A percentile compares a stretch with the other conserved stretches of the same genome.
Conservation (phyloP, 2,113 vertebrate species). For the Galemys pyrenaicus region DNA sequence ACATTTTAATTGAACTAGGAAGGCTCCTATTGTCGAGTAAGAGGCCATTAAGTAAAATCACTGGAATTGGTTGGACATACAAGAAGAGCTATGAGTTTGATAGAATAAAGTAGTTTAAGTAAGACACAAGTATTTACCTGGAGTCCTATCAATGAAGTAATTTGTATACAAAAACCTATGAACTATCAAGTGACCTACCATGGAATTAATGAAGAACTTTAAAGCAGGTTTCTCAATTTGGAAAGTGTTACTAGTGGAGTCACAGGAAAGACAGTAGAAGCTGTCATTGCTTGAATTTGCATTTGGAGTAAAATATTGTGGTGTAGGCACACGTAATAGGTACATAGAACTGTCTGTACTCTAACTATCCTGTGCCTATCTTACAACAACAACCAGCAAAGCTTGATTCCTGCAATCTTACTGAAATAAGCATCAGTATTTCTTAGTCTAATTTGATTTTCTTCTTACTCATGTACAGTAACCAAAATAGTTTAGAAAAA, state of each 20-base stretch:
- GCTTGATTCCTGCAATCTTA: not conserved
- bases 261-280: not conserved
- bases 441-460: slow-evolving; percentile 3
- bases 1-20: slow-evolving; percentile 31
- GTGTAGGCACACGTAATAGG: no score
- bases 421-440: not conserved
- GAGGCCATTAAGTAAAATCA: slow-evolving; percentile 36
- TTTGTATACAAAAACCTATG: not conserved
- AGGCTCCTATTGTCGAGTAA: not conserved
- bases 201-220: not conserved
- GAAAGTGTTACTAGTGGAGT: not conserved
- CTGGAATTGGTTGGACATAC: not conserved
- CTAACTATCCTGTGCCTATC: not conserved
- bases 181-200: not conserved
- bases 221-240: not conserved
- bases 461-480: slow-evolving; percentile 19
- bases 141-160: not conserved
- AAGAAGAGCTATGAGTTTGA: not conserved
- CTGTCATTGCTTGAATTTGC: not conserved
- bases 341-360: not conserved
- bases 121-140: slow-evolving; percentile 6
- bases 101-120: slow-evolving; percentile 36
- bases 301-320: not conserved
- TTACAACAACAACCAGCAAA: not conserved
- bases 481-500: slow-evolving; percentile 22